These are phyloP conservation scores for Tragelaphus scriptus DNA, from an alignment of 2,113 vertebrate genomes.

Conservation along the genomic window DNA sequence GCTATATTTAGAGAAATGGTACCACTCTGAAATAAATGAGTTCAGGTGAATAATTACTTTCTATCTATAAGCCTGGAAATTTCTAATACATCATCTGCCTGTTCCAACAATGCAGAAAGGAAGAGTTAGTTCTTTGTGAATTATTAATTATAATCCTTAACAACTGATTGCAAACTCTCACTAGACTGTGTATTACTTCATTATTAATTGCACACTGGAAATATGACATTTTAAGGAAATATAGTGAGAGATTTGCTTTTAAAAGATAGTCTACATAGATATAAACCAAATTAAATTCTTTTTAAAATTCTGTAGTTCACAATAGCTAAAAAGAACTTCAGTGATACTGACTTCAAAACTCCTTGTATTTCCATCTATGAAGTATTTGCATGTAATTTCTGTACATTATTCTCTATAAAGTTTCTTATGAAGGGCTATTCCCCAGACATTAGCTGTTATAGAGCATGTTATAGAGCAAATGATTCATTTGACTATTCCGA, in stretches of 20 bases:
- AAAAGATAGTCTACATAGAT: neutral
- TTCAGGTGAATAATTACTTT: constrained; percentile 41
- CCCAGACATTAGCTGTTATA: neutral
- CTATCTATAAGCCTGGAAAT: neutral
- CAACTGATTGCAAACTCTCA: neutral
- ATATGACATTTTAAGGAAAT: neutral
- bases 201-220: neutral
- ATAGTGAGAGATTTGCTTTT: neutral
- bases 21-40: neutral
- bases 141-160: neutral
- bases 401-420: neutral
- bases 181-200: neutral
- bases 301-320: neutral
- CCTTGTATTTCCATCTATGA: neutral
- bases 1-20: constrained; percentile 16
- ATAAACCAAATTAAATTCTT: neutral
- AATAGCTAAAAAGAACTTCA: neutral
- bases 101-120: neutral
- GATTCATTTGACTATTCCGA: neutral
- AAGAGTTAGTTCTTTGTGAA: neutral
- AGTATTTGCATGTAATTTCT: neutral
- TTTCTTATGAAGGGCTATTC: neutral
- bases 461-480: neutral
- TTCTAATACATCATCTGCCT: constrained; percentile 16
- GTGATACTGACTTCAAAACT: neutral